Conservation (phyloP, 2,797 vertebrate genomes). For the Myiotriccus ornatus region DNA sequence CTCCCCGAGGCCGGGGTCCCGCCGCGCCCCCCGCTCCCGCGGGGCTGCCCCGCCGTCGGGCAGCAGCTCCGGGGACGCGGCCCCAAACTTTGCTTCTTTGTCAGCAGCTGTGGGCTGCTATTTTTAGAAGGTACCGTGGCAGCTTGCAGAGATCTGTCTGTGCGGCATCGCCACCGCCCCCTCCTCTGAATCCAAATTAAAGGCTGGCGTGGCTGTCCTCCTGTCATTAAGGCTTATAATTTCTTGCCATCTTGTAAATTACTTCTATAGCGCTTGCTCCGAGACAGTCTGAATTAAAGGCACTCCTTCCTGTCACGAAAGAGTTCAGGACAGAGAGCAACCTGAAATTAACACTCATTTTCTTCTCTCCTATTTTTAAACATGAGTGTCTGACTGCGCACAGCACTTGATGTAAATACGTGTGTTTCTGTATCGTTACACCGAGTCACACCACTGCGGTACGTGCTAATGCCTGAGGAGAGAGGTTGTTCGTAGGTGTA, state of each 20-base stretch:
- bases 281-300: not conserved
- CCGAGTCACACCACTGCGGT: rapidly evolving
- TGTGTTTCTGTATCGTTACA: rapidly evolving
- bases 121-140: not conserved
- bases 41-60: not conserved
- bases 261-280: not conserved
- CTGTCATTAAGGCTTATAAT: not conserved
- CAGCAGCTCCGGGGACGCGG: not conserved
- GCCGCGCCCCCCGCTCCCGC: not conserved
- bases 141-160: not conserved
- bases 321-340: not conserved
- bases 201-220: not conserved
- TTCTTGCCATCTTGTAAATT: not conserved
- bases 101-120: not conserved
- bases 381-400: not conserved
- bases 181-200: not conserved
- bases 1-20: not conserved
- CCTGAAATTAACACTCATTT: not conserved
- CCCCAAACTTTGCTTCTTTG: not conserved
- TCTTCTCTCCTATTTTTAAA: not conserved
- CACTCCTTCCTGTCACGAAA: not conserved
- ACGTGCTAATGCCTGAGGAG: rapidly evolving
- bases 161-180: not conserved
- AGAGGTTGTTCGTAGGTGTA: rapidly evolving
- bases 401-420: not conserved